Percentiles rank a stretch among this genome's conserved stretches.
Conservation (phyloP, 2,888 invertebrate species). For the Pyralis farinalis region DNA sequence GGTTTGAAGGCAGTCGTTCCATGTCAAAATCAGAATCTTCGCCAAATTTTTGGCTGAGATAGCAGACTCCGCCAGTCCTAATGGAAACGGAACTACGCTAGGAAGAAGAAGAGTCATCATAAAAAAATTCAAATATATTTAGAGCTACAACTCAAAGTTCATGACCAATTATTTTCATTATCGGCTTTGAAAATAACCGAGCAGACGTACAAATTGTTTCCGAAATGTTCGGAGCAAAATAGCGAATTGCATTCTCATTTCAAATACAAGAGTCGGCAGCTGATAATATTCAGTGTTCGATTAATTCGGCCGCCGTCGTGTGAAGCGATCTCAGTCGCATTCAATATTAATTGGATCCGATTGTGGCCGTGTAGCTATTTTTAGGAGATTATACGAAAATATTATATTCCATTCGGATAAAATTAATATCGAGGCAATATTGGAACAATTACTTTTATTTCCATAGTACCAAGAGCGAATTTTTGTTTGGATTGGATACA, state of each 20-base stretch:
- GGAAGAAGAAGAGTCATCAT: too few species aligned
- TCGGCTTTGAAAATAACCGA: neutral
- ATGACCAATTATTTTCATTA: too few species aligned
- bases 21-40: too few species aligned
- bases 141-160: too few species aligned
- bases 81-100: too few species aligned
- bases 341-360: constrained; percentile 9
- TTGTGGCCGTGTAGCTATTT: constrained; percentile 4
- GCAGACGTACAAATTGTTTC: neutral
- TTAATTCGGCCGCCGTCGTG: constrained; percentile 6
- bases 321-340: constrained; percentile 7
- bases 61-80: too few species aligned
- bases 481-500: too few species aligned
- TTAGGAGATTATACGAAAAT: constrained; percentile 3
- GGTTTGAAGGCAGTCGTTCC: too few species aligned
- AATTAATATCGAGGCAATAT: constrained; percentile 5
- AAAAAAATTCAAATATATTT: too few species aligned
- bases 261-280: neutral
- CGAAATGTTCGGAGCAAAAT: neutral
- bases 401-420: neutral
- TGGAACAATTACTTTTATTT: neutral
- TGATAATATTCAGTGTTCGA: constrained; percentile 7
- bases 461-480: too few species aligned
- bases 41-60: too few species aligned
- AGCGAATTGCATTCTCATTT: constrained; percentile 6